Percentiles rank a stretch among this genome's conserved stretches.
phyloP scores from a whole-genome alignment of 2,113 vertebrate species.

The Chaetops frenatus region DNA sequence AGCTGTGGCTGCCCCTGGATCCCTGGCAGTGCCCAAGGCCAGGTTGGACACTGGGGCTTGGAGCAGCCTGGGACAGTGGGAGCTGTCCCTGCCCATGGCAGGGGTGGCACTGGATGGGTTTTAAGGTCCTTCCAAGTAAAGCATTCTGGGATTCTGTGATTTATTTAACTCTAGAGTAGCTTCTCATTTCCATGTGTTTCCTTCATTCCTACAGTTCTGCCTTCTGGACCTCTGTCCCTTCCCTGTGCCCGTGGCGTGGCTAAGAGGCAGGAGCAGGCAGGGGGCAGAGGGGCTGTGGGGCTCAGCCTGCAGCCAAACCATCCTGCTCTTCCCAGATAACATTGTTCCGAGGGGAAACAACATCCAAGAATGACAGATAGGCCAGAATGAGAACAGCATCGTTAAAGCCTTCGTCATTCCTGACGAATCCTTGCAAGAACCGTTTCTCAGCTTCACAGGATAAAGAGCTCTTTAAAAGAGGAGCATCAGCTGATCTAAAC shows the following conservation, averaged over 20 bases:
- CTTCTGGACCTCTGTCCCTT: not conserved
- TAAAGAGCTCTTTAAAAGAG: not conserved
- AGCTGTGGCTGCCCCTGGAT: not conserved
- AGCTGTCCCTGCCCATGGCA: not conserved
- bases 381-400: not conserved
- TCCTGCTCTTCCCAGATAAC: not conserved
- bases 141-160: not conserved
- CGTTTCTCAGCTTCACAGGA: not conserved
- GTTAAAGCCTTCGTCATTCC: not conserved
- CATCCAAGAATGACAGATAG: not conserved
- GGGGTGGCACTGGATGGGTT: no score
- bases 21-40: not conserved
- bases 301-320: not conserved
- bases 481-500: not conserved
- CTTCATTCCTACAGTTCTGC: not conserved
- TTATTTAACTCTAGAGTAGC: not conserved
- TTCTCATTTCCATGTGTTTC: accelerated
- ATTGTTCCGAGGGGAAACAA: not conserved
- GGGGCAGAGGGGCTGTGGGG: not conserved
- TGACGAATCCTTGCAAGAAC: not conserved
- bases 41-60: not conserved
- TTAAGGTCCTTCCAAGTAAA: not conserved
- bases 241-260: accelerated
- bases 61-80: not conserved
- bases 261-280: not conserved